Base-by-base conservation (phyloP, 2,797 vertebrate genomes). In the Sebastolobus altivelis region DNA sequence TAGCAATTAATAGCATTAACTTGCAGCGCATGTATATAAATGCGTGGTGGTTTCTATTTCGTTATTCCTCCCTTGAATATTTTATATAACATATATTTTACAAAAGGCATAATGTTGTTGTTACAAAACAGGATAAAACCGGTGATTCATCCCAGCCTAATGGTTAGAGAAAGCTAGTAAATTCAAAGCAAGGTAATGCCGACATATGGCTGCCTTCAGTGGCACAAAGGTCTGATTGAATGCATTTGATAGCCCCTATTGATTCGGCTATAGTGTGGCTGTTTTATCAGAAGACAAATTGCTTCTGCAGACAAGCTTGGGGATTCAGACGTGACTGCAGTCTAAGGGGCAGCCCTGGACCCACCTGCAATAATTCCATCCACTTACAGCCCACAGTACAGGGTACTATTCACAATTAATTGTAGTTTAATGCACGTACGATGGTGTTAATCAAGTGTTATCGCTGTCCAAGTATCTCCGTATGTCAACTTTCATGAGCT, bases 241-340 rank as follows among this genome's bases (percentile, higher is more conserved):
- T 86, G 81, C 62, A 73, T 91, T 88, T 93, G 90, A 93, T 89
- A 81, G 90, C 78, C 56, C 27, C 49, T 90, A 93, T 94, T 89
- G 90, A 94, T 93, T 92, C 80, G 73, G 75, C 87, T 81, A 77
- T 83, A 74, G 60, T 87, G 90, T 82, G 83, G 85, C 87, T 82
- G 79, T 92, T 67, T 52, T 91, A 90, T 92, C 89, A 83, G 75
- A 87, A 89, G 90, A 93, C 85, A 93, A 93, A 95, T 91, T 80
- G 89, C 82, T 89, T 90, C 78, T 85, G 87, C 81, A 87, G 87
- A 90, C 77, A 65, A 87, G 84, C 79, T 70, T 16, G 20, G 74
- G 75, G 82, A 87, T 79, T 80, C 58, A 68, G 82, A 82, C 38
- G 31, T 84, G 81, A 68, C 87, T 79, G 79, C 77, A 82, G 89